phyloP scores from a whole-genome alignment of 2,113 vertebrate genomes.

The Vulpes lagopus region DNA sequence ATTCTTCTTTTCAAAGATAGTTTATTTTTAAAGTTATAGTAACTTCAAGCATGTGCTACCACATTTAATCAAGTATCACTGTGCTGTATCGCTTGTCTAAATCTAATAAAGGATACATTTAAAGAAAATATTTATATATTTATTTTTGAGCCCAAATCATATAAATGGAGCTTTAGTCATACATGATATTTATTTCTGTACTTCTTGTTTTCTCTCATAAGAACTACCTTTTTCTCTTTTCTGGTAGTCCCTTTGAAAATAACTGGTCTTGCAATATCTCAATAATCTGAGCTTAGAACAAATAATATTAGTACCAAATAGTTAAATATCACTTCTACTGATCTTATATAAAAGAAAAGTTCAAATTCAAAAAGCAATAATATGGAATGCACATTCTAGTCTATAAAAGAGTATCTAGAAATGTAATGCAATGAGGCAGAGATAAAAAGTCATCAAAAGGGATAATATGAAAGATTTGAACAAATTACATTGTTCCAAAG shows the following conservation, averaged over 20 bases:
- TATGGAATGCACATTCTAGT: background rate
- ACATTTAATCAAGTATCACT: background rate
- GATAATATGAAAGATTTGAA: background rate
- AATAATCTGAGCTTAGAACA: background rate
- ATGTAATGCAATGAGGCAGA: background rate
- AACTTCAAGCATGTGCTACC: background rate
- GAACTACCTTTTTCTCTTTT: background rate
- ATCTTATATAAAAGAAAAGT: background rate
- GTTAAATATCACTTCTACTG: background rate
- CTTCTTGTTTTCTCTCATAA: background rate
- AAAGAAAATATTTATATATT: background rate
- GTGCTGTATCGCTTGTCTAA: background rate
- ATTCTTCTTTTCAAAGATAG: background rate
- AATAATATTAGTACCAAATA: background rate
- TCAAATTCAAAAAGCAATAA: constrained; percentile 24
- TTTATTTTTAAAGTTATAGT: background rate
- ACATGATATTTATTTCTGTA: background rate
- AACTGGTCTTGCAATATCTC: background rate
- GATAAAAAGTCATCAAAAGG: background rate
- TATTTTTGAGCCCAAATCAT: background rate
- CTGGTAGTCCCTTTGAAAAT: background rate
- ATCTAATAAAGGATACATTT: background rate
- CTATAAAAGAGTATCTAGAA: background rate
- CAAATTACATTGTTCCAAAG: background rate
- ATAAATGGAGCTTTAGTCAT: background rate